A percentile compares a stretch with the other conserved stretches of the same genome.
Evolutionary conservation across 2,797 vertebrate species (phyloP).

Genomic region (Gallinago nigripennis): DNA sequence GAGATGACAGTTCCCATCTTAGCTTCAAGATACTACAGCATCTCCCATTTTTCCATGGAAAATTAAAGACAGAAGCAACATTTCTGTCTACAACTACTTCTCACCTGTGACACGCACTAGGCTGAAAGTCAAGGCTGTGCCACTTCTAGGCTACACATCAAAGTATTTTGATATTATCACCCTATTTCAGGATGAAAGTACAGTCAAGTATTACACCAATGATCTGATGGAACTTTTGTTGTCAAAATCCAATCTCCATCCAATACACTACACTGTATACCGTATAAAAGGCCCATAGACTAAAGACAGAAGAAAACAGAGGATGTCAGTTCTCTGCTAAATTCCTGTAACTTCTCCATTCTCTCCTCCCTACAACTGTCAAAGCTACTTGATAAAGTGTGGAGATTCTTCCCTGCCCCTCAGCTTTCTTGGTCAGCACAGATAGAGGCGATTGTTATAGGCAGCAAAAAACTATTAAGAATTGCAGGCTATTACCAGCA

Average conservation of each 20-base stretch:
- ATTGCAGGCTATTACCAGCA: not conserved
- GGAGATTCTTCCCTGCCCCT: not conserved
- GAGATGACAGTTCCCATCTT: not conserved
- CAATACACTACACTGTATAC: not conserved
- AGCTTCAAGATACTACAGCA: not conserved
- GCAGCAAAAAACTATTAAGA: not conserved
- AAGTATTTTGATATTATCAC: not conserved
- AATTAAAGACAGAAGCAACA: not conserved
- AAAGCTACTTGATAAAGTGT: not conserved
- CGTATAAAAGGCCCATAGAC: not conserved
- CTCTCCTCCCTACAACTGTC: too few relatives aligned
- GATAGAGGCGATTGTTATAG: not conserved
- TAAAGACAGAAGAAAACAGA: not conserved
- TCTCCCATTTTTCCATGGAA: not conserved
- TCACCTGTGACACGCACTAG: not conserved
- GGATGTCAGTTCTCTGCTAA: not conserved
- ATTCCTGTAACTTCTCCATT: not conserved
- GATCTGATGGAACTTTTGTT: not conserved
- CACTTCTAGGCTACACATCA: not conserved
- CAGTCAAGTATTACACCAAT: not conserved
- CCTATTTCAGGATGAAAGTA: not conserved
- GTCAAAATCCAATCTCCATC: not conserved
- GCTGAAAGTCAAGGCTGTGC: not conserved
- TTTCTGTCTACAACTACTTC: not conserved
- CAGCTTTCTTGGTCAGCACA: not conserved